These are phyloP conservation scores for Julus scandinavius DNA, from an alignment of 2,888 invertebrate species.

Conservation along the genomic window DNA sequence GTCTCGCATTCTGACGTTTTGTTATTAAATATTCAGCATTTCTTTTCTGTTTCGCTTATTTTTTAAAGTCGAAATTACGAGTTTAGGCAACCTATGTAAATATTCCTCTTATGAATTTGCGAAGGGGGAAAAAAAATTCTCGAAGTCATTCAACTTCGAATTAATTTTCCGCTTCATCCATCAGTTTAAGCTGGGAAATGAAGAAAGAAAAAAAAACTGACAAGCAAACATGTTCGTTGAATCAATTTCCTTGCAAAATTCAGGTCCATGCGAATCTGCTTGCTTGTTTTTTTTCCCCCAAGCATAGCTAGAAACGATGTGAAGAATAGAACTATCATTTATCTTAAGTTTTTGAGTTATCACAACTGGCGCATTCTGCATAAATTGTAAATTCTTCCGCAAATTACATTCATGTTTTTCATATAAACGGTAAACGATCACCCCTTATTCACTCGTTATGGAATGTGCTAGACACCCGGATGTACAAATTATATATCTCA, in stretches of 20 bases:
- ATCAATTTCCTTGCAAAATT: not conserved
- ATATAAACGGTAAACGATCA: too few species aligned
- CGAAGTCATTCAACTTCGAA: not conserved
- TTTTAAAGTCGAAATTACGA: not conserved
- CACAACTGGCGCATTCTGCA: not conserved
- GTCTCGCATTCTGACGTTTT: not conserved
- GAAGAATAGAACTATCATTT: not conserved
- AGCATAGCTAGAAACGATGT: not conserved
- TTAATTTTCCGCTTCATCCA: slow-evolving; percentile 27
- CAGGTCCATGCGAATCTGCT: not conserved
- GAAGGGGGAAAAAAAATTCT: not conserved
- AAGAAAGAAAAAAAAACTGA: not conserved
- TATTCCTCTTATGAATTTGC: not conserved
- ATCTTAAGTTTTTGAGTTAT: not conserved
- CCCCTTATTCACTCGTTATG: too few species aligned
- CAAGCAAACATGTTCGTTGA: slow-evolving; percentile 14
- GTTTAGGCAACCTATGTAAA: not conserved
- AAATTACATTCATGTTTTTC: too few species aligned
- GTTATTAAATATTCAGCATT: slow-evolving; percentile 19
- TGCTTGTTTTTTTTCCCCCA: not conserved
- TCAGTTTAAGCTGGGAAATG: not conserved
- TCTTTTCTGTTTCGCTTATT: not conserved
- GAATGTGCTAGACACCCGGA: too few species aligned
- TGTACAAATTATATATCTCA: too few species aligned
- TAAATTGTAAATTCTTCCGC: not conserved